phyloP scores from a whole-genome alignment of 2,797 vertebrate genomes.

The Rallus crepitans region DNA sequence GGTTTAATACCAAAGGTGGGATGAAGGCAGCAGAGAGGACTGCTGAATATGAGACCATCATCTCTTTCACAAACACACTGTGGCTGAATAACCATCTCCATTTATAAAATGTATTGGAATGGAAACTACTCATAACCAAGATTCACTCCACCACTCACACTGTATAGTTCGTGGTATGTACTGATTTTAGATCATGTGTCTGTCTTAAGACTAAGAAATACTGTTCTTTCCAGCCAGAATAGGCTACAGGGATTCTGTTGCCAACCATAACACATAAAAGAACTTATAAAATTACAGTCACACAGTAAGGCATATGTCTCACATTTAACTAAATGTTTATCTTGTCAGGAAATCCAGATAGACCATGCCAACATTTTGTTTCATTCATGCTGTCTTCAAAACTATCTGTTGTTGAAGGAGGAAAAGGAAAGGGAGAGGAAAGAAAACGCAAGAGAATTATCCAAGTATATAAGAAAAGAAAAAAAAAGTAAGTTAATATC shows the following conservation, averaged over 20 bases:
- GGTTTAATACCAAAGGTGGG: neutral
- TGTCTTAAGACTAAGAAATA: constrained; percentile 17
- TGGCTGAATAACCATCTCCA: neutral
- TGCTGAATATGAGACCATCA: neutral
- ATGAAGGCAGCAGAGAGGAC: neutral
- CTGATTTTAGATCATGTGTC: neutral
- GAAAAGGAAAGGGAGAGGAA: constrained; percentile 4
- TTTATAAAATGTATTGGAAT: neutral
- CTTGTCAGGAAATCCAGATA: constrained; percentile 63
- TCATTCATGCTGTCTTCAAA: constrained; percentile 66
- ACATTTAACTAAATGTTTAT: constrained; percentile 71
- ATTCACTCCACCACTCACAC: neutral
- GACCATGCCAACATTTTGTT: constrained; percentile 66
- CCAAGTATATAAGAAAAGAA: neutral
- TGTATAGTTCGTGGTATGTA: neutral
- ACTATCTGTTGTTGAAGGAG: constrained; percentile 39
- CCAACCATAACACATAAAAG: constrained; percentile 67
- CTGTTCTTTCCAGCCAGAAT: constrained; percentile 37
- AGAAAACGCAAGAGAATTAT: neutral
- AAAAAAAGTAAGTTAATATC: neutral
- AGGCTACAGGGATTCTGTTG: constrained; percentile 42
- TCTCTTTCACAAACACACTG: neutral
- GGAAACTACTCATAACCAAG: neutral
- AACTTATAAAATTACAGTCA: constrained; percentile 59
- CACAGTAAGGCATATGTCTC: constrained; percentile 66